phyloP scores from a whole-genome alignment of 2,888 invertebrate genomes.

The Ophion ellenae region DNA sequence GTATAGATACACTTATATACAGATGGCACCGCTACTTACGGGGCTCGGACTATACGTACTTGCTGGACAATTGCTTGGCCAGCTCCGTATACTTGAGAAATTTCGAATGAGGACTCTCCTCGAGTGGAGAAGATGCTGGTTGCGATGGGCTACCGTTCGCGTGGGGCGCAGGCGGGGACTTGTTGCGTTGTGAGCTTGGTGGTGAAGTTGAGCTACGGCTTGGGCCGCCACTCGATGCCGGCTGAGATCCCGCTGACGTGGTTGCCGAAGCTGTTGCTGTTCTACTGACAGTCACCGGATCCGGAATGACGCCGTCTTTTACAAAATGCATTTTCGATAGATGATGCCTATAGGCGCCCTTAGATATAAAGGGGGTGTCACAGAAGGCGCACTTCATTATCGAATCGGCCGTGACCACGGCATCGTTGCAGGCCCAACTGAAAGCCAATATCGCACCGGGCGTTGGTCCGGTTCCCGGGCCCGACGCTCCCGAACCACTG shows the following conservation, averaged over 20 bases:
- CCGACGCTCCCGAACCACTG: constrained; percentile 76
- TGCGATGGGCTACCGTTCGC: constrained; percentile 84
- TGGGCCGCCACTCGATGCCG: constrained; percentile 77
- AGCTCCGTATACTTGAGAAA: constrained; percentile 99
- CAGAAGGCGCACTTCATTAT: constrained; percentile 98
- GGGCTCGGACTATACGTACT: constrained; percentile 92
- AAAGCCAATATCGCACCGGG: constrained; percentile 95
- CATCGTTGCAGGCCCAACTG: constrained; percentile 97
- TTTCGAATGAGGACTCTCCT: constrained; percentile 98
- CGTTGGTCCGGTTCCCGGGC: constrained; percentile 85
- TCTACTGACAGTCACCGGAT: constrained; percentile 86
- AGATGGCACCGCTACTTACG: constrained; percentile 84
- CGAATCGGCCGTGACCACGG: constrained; percentile 93
- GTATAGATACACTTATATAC: constrained; percentile 84
- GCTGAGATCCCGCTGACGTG: constrained; percentile 82
- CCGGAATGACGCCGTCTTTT: constrained; percentile 94
- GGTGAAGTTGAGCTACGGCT: constrained; percentile 79
- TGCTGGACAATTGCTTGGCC: constrained; percentile 98
- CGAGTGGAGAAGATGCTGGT: constrained; percentile 85
- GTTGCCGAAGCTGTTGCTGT: constrained; percentile 85
- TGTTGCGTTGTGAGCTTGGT: constrained; percentile 86
- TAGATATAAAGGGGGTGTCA: constrained; percentile 97
- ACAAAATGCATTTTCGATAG: constrained; percentile 98
- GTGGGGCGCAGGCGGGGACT: constrained; percentile 84
- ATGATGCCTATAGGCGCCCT: constrained; percentile 98